A percentile compares a stretch with the other conserved stretches of the same genome.
phyloP scores from a whole-genome alignment of 2,888 invertebrate genomes.

The Ditylenchus weischeri region DNA sequence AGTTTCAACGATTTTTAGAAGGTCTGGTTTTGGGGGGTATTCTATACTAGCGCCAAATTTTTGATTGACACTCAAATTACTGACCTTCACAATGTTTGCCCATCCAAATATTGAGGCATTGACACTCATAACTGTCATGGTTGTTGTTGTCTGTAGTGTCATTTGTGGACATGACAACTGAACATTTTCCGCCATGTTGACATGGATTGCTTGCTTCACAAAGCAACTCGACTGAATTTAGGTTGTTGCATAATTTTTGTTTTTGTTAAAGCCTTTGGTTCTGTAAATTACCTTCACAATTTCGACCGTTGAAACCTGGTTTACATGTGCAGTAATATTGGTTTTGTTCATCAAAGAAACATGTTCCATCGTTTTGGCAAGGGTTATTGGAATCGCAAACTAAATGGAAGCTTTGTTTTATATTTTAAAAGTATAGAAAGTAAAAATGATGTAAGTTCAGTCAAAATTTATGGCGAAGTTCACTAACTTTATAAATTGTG shows the following conservation, averaged over 20 bases:
- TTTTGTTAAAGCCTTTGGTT: background rate
- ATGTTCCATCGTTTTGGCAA: slow-evolving; percentile 9
- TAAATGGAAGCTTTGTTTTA: background rate
- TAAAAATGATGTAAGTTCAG: too few species aligned
- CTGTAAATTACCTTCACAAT: slow-evolving; percentile 6
- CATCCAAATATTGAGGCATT: slow-evolving; percentile 11
- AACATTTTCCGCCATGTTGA: slow-evolving; percentile 10
- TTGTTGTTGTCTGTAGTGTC: background rate
- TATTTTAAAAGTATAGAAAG: too few species aligned
- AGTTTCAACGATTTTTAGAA: too few species aligned
- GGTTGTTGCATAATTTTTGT: background rate
- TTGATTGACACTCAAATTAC: background rate
- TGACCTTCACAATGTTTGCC: slow-evolving; percentile 12
- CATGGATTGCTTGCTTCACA: slow-evolving; percentile 7
- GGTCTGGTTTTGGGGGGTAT: too few species aligned
- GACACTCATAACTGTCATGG: background rate
- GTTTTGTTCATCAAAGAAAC: slow-evolving; percentile 1
- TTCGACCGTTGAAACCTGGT: background rate
- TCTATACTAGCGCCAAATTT: too few species aligned
- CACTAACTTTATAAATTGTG: too few species aligned
- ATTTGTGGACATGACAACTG: background rate
- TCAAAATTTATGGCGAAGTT: too few species aligned
- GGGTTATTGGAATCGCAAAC: background rate
- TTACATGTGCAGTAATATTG: slow-evolving; percentile 2
- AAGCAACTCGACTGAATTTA: background rate